Base-by-base conservation (phyloP, 2,888 invertebrate species). In the Tetropium fuscum region DNA sequence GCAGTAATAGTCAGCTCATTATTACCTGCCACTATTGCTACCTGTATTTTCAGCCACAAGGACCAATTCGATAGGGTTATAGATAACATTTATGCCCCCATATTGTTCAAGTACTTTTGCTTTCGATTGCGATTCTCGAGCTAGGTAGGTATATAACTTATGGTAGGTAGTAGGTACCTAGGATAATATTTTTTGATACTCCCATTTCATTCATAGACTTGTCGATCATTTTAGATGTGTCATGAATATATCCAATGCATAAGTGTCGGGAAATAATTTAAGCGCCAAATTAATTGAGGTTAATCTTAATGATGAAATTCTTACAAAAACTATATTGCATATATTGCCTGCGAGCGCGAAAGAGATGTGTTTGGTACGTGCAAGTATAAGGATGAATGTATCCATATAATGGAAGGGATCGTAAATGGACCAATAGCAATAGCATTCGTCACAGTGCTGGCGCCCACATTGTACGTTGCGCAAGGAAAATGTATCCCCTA, bases 401-500 rank as follows among this genome's bases (percentile, higher is more conserved):
- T 53, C 61, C 60, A 61, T 60, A 74, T 75, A 74, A 77, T 78
- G 78, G 80, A 76, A 81, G 79, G 81, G 81, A 78, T 75, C 74
- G 73, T 81, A 82, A 81, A 82, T 80, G 83, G 82, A 83, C 87
- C 86, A 87, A 86, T 86, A 81, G 84, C 84, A 83, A 84, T 83
- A 80, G 83, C 83, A 85, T 85, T 85, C 85, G 85, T 85, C 84
- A 84, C 83, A 83, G 77, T 79, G 79, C 80, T 71, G 77, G 78
- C 80, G 80, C 80, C 80, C 80, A 80, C 80, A 77, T 74, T 70
- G 72, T 73, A 75, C 74, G 74, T 78, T 81, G 81, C 82, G 82
- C 82, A 79, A 77, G 77, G 70, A 78, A 75, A 77, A 76, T 72
- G 74, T 78, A 74, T 77, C 78, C 79, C 80, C 78, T 76, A 76